These are phyloP conservation scores for Anoplophora glabripennis DNA, from an alignment of 1,140 invertebrate species.

Conservation along the genomic window DNA sequence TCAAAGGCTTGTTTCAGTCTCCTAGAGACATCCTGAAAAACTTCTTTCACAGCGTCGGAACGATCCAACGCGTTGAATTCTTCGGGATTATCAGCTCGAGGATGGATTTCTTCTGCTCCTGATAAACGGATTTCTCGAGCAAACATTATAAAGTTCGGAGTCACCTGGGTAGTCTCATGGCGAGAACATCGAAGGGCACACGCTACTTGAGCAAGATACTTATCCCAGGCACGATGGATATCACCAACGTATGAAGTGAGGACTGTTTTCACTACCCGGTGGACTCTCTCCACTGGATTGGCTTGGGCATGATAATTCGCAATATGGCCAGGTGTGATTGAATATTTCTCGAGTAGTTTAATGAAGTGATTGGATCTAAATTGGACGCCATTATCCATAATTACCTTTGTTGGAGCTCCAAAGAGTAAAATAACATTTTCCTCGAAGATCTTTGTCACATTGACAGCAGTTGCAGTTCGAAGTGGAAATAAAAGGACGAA, in stretches of 20 bases:
- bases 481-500: conserved; percentile 14
- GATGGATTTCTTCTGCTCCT: no score
- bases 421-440: conserved; percentile 15
- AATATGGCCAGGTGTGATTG: not conserved
- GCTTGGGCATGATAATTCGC: conserved; percentile 20
- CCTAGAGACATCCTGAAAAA: no score
- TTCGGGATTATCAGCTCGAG: no score
- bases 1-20: no score
- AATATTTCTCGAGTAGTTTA: not conserved
- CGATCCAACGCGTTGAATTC: no score
- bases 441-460: conserved; percentile 4
- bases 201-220: conserved; percentile 24
- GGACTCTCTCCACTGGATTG: conserved; percentile 25
- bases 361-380: not conserved
- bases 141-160: conserved; percentile 29
- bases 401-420: conserved; percentile 23
- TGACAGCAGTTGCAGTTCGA: conserved; percentile 5
- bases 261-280: conserved; percentile 38
- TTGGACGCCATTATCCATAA: conserved; percentile 11
- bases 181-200: conserved; percentile 36
- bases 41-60: no score
- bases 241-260: conserved; percentile 34
- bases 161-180: conserved; percentile 36
- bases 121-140: not conserved
- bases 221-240: conserved; percentile 40